Percentiles rank a stretch among this genome's conserved stretches.
Conservation (phyloP, 2,113 vertebrate species). For the Anseranas semipalmata region DNA sequence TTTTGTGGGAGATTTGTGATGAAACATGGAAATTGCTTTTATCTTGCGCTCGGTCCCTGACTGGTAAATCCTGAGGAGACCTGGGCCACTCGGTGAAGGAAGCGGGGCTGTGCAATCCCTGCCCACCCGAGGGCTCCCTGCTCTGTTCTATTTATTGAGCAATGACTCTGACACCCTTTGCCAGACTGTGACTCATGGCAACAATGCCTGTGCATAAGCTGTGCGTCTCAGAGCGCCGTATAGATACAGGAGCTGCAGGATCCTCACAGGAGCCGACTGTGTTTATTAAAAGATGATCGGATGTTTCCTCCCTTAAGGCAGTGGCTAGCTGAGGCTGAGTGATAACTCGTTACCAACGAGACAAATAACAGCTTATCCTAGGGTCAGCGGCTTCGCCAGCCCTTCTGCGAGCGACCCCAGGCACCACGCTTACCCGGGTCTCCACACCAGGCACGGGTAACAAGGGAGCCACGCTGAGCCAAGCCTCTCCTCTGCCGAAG, state of each 20-base stretch:
- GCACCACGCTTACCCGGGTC: accelerated
- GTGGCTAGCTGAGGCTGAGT: conserved; percentile 40
- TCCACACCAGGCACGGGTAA: not conserved
- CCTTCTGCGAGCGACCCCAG: not conserved
- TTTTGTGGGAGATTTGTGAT: not conserved
- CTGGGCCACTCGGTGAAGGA: not conserved
- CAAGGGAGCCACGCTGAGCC: not conserved
- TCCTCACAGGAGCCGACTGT: conserved; percentile 22
- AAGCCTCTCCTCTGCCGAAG: not conserved
- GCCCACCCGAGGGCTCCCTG: conserved; percentile 53
- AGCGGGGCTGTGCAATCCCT: conserved; percentile 36
- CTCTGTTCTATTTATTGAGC: conserved; percentile 57
- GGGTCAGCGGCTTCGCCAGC: not conserved
- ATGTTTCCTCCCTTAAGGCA: conserved; percentile 56
- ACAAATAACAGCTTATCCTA: conserved; percentile 29
- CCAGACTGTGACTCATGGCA: conserved; percentile 57
- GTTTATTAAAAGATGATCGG: conserved; percentile 65
- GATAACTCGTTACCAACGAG: conserved; percentile 36
- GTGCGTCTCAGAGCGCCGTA: not conserved
- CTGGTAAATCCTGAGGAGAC: not conserved
- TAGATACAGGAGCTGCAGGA: conserved; percentile 42
- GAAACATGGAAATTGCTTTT: not conserved
- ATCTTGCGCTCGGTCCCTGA: not conserved
- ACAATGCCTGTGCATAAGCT: conserved; percentile 14
- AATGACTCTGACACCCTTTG: conserved; percentile 9